Base-by-base conservation (phyloP, 2,113 vertebrate species). In the Junco hyemalis region DNA sequence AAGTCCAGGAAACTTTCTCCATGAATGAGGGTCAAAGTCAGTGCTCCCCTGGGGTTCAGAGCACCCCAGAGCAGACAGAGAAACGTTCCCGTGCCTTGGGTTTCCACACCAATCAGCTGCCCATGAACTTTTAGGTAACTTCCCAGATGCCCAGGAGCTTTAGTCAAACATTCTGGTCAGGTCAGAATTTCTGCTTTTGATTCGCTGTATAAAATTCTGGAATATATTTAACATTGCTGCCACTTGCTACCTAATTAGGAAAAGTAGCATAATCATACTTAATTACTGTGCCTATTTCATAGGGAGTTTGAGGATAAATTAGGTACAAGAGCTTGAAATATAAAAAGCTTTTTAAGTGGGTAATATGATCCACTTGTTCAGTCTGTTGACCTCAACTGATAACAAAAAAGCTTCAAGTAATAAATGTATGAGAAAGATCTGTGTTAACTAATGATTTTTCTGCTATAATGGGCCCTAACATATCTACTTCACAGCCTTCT, bases 221-320 rank as follows among this genome's bases (percentile, higher is more conserved):
- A 71, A 71, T 56, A 74, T 79, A 65, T 40, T 91, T 84, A 76
- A 76, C 36, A 64, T 29, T 68, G 65, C 85, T 79, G 48, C 60
- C 53, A 38, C 78, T 89, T 91, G 38, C 40, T 93, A 76, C 33
- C 36, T 92, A 90, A 90, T 96, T 96, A 83, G 45, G 68, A 90
- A 83, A 92, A 88, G 64, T 8, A 86, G 38, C 50, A 83, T 95
- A 73, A 94, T 95, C 45, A 86, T 70, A n/a, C 26, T 80, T 94
- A 93, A 95, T 95, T 94, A 76, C 53, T 86, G 23, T 88, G 45
- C 71, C 63, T 88, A 6, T 90, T 92, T 95, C 79, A 77, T 70
- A 81, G 24, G 21, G 54, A 90, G 18, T 69, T 54, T 61, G 63
- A 90, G 66, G 48, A 85, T 90, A 93, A 88, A 94, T 92, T 90